Evolutionary conservation across 2,797 vertebrate species (phyloP).

Genomic region (Tapirus indicus): DNA sequence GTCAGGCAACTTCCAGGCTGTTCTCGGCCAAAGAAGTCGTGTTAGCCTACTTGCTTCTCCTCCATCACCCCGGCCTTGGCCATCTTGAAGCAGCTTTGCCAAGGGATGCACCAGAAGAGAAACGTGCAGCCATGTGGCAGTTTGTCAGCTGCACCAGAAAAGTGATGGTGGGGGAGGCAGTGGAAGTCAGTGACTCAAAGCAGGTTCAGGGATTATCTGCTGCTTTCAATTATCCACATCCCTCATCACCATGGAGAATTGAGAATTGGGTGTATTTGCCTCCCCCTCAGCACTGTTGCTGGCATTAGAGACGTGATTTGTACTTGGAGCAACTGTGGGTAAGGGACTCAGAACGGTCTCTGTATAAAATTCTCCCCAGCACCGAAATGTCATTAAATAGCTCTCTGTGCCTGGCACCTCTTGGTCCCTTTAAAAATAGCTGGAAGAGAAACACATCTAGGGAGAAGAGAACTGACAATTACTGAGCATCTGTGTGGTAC

Average conservation of each 20-base stretch:
- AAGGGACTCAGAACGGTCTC: conserved; percentile 50
- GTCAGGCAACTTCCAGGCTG: background rate
- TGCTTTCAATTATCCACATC: conserved; percentile 63
- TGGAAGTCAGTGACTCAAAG: conserved; percentile 73
- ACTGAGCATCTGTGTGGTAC: background rate
- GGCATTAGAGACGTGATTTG: conserved; percentile 60
- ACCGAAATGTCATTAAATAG: conserved; percentile 23
- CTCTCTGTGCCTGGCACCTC: conserved; percentile 50
- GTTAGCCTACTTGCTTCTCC: background rate
- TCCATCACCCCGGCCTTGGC: background rate
- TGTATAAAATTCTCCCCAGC: background rate
- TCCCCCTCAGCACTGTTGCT: conserved; percentile 71
- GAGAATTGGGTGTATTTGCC: conserved; percentile 62
- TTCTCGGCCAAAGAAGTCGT: background rate
- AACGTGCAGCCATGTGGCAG: background rate
- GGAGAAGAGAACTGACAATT: background rate
- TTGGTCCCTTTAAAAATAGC: conserved; percentile 66
- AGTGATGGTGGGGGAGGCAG: conserved; percentile 51
- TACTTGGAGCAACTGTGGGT: conserved; percentile 59
- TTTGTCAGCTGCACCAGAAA: conserved; percentile 29
- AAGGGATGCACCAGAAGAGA: background rate
- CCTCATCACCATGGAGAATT: conserved; percentile 78
- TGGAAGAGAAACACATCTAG: background rate
- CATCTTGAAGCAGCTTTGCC: background rate
- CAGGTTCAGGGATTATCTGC: conserved; percentile 69